Conservation (phyloP, 2,797 vertebrate genomes). For the Alfaro cultratus region DNA sequence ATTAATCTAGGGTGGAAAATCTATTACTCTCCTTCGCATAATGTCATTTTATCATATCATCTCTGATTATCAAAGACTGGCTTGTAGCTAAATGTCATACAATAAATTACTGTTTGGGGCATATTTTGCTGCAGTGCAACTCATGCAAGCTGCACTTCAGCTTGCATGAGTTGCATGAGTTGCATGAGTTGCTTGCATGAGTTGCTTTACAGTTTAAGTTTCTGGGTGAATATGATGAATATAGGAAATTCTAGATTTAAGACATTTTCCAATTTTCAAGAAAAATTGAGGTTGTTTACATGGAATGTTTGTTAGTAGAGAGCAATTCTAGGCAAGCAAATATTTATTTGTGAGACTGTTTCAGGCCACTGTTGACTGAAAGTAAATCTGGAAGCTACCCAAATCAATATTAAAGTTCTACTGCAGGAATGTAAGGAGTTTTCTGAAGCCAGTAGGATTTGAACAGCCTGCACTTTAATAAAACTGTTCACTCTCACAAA, state of each 20-base stretch:
- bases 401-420: too few relatives aligned
- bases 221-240: not conserved
- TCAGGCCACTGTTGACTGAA: not conserved
- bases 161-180: too few relatives aligned
- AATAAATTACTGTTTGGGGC: not conserved
- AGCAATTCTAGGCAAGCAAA: not conserved
- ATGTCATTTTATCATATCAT: slow-evolving; percentile 43
- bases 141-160: too few relatives aligned
- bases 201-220: not conserved
- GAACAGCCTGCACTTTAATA: too few relatives aligned
- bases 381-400: too few relatives aligned
- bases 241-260: not conserved
- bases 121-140: not conserved
- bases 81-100: not conserved
- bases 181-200: too few relatives aligned
- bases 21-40: slow-evolving; percentile 32
- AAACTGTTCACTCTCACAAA: too few relatives aligned
- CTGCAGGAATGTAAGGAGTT: too few relatives aligned
- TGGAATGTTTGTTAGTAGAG: not conserved
- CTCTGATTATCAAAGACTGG: slow-evolving; percentile 21
- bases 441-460: too few relatives aligned
- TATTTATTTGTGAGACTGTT: not conserved
- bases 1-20: slow-evolving; percentile 39
- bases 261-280: too few relatives aligned
- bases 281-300: too few relatives aligned